Evolutionary conservation across 2,113 vertebrate genomes (phyloP).

Genomic region (Spermophilus dauricus): DNA sequence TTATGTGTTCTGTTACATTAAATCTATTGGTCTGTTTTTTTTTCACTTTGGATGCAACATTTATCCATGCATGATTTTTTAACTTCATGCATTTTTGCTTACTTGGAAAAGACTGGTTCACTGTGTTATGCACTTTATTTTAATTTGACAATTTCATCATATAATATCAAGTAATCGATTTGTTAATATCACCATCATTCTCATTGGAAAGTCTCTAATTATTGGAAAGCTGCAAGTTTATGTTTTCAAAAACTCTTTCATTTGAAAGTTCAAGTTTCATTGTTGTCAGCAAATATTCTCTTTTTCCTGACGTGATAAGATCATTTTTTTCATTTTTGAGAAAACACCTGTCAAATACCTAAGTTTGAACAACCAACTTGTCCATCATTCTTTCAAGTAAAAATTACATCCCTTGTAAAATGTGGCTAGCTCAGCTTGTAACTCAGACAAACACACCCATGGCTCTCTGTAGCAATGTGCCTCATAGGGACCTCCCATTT

Average conservation of each 20-base stretch:
- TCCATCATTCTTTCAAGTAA: neutral
- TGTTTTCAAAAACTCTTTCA: slow-evolving; percentile 38
- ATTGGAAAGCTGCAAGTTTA: neutral
- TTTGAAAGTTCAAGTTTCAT: neutral
- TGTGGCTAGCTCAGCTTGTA: neutral
- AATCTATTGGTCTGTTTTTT: neutral
- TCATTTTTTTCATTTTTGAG: neutral
- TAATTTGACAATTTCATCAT: neutral
- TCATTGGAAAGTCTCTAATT: neutral
- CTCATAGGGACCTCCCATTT: neutral
- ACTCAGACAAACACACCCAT: neutral
- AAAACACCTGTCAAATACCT: neutral
- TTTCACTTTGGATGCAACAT: neutral
- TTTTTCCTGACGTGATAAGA: neutral
- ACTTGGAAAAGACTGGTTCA: slow-evolving; percentile 37
- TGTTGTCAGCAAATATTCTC: neutral
- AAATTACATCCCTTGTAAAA: neutral
- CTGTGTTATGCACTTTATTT: neutral
- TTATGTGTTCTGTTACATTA: neutral
- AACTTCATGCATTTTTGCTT: neutral
- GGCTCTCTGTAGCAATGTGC: neutral
- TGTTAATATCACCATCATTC: neutral
- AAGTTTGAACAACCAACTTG: neutral
- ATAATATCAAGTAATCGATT: neutral
- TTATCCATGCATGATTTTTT: neutral